Conservation (phyloP, 2,113 vertebrate species). For the Strix aluco region DNA sequence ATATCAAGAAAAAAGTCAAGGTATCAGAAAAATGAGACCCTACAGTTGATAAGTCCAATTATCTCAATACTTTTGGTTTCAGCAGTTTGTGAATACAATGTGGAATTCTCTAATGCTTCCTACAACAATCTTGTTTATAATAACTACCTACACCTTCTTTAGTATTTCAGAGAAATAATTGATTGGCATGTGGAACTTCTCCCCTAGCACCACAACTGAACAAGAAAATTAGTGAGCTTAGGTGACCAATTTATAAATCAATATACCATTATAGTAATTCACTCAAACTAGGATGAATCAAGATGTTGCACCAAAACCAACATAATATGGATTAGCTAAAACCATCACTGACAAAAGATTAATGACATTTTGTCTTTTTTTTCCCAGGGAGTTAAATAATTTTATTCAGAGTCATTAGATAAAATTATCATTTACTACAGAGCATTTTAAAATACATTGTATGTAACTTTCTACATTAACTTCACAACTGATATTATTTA, state of each 20-base stretch:
- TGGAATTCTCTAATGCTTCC: background rate
- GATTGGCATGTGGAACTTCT: background rate
- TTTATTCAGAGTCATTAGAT: background rate
- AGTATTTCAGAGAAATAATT: background rate
- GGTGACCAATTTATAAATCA: background rate
- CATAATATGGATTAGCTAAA: background rate
- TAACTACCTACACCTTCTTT: background rate
- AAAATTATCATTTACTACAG: background rate
- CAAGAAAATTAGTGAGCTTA: background rate
- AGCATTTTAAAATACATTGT: background rate
- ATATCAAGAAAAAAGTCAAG: background rate
- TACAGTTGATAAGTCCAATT: background rate
- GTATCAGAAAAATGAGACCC: background rate
- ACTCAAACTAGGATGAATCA: background rate
- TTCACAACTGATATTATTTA: background rate
- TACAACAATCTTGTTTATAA: background rate
- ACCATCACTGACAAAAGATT: background rate
- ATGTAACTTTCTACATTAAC: background rate
- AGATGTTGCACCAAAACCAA: background rate
- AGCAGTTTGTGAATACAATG: background rate
- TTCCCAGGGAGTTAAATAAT: background rate
- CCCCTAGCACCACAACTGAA: background rate
- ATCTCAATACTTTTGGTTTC: background rate
- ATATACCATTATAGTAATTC: background rate
- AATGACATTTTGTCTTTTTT: background rate